Base-by-base conservation (phyloP, 1,140 invertebrate genomes). In the Rhyacophila brunnea region DNA sequence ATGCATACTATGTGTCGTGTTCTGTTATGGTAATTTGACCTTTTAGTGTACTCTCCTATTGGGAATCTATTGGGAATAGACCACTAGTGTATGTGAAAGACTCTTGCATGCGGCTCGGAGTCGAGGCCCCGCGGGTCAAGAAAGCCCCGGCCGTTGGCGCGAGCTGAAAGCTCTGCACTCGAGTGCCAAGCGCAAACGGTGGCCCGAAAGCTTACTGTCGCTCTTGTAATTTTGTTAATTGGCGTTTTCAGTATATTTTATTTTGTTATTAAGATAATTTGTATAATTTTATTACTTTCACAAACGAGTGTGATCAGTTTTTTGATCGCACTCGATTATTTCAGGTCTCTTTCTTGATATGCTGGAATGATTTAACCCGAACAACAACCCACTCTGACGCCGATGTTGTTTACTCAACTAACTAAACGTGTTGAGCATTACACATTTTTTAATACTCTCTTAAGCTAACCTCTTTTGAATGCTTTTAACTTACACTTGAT, bases 161-260 rank as follows among this genome's bases (percentile, higher is more conserved):
- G 13, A 54, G 28, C 43, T 45, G 4, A 28, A 9, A 28, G 23
- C 23, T 28, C 23, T 3, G 23, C 23, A 28, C 23, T 28, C 23
- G 4, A 9, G 9, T 3, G 4, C 4, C 38, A 3, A 5, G 38
- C n/a, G 38, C 38, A 11, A 40, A 15, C 38, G 38, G 38, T n/a
- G 55, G 36, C 46, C 28, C 55, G 46, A 32, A 36, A 23, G 55
- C 46, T 58, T 58, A 19, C 23, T 56, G 43, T 48, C 47, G 47
- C 38, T 58, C 46, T 28, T 58, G 36, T 58, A 58, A 56, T 47
- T 49, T 28, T 43, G 45, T 50, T 56, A 45, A 58, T 58, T 50
- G 55, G 55, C 55, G 35, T 58, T 49, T 58, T 58, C 55, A 49
- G 55, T 58, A 58, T 50, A 49, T 58, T 56, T 56, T 56, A 38